Evolutionary conservation across 2,113 vertebrate species (phyloP).

Genomic region (Stictonetta naevosa): DNA sequence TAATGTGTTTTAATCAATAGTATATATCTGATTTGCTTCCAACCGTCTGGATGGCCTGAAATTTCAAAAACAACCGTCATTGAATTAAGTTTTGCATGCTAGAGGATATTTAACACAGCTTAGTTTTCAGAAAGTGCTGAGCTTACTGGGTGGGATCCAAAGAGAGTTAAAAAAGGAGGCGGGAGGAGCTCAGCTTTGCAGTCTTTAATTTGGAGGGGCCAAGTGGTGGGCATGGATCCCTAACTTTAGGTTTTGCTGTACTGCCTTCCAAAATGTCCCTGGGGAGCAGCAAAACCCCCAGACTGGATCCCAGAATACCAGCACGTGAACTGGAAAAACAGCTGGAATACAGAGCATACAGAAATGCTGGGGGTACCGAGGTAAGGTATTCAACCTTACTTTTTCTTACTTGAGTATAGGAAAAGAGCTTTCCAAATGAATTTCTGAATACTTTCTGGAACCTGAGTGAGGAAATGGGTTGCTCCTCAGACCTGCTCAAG

Average conservation of each 20-base stretch:
- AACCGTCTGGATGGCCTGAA: background rate
- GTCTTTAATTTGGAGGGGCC: slow-evolving; percentile 25
- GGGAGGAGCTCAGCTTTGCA: background rate
- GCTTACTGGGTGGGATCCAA: background rate
- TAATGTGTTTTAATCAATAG: background rate
- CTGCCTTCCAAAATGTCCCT: background rate
- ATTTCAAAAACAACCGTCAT: background rate
- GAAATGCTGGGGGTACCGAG: background rate
- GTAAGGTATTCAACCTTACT: background rate
- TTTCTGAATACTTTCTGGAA: background rate
- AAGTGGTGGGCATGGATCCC: background rate
- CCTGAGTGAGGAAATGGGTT: background rate
- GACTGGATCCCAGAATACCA: background rate
- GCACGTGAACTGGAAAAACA: background rate
- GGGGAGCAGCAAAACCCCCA: background rate
- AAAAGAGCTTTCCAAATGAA: background rate
- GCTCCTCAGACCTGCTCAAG: background rate
- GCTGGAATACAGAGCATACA: background rate
- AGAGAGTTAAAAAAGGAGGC: background rate
- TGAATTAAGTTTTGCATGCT: background rate
- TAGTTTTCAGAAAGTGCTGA: background rate
- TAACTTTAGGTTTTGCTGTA: background rate
- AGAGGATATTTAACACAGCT: background rate
- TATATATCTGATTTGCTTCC: background rate
- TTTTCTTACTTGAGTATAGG: background rate